Evolutionary conservation across 2,797 vertebrate genomes (phyloP), one percentile per base, ranked within the genome.

Genomic region (Myotis pilosus): DNA sequence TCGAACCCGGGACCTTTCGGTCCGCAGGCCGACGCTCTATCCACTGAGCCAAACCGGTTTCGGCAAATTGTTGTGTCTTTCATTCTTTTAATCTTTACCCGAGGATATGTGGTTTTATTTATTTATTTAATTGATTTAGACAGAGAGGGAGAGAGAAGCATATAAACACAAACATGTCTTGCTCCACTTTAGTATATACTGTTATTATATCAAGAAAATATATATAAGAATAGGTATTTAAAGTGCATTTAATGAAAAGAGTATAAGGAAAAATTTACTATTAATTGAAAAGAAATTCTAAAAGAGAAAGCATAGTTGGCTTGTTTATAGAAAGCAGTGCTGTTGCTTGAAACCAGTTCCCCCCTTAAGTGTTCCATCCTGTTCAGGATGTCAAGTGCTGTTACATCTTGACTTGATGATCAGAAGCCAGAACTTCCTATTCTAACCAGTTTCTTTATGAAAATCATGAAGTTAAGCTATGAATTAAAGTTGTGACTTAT

Each of bases 351-450:
- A 90, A 94, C 22, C 33, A 89, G 3, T 71, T 84, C 38, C 23
- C 1, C 9, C 81, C 44, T 72, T 33, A 41, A 83, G 20, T 10
- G 23, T 82, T 92, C 92, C 76, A 36, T 90, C 68, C 71, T 62
- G 23, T 75, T 88, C 64, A 88, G 78, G 30, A 82, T 68, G 96
- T 86, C 57, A 81, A 64, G 60, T 49, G 51, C 66, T 62, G 36
- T 84, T 94, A 44, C 57, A 78, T 92, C 83, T 95, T 91, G 92
- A 79, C 79, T 57, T 49, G 30, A 87, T 44, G 49, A 60, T 66
- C 74, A 87, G 78, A 81, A 93, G 85, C 72, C 91, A 93, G 66
- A 84, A 75, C 38, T 90, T 95, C 60, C 87, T 87, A 71, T 95
- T 95, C 93, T 87, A 91, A 90, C 66, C 80, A 92, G 51, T 87